A percentile compares a stretch with the other conserved stretches of the same genome.
Evolutionary conservation across 2,797 vertebrate genomes (phyloP).

Genomic region (Threskiornis aethiopicus): DNA sequence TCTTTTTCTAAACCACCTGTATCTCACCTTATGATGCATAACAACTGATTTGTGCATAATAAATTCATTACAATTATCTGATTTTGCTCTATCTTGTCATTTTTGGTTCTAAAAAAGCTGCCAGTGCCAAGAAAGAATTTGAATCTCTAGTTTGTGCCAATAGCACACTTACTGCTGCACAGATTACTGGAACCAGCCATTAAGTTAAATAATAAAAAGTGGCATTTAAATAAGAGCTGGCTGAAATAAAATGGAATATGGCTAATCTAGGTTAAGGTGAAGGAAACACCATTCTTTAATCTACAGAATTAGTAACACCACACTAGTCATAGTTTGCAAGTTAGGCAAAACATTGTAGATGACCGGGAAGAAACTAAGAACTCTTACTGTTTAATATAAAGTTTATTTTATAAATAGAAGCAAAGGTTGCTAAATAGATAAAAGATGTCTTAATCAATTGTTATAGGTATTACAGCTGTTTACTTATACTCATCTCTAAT

Average conservation of each 20-base stretch:
- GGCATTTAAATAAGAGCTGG: background rate
- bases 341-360: background rate
- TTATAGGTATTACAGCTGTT: background rate
- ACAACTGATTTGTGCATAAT: background rate
- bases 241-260: background rate
- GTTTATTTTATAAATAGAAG: background rate
- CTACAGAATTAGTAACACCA: background rate
- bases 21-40: background rate
- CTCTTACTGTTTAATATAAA: background rate
- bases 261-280: background rate
- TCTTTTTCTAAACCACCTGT: background rate
- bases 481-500: background rate
- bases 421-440: background rate
- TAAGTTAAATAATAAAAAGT: background rate
- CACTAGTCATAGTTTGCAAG: background rate
- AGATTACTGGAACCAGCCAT: background rate
- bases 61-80: background rate
- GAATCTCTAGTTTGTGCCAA: background rate
- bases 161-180: background rate
- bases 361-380: background rate
- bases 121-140: background rate
- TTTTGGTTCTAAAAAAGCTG: background rate
- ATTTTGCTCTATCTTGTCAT: background rate
- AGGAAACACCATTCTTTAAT: background rate
- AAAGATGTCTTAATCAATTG: background rate